Evolutionary conservation across 2,113 vertebrate genomes (phyloP), one percentile per base, ranked within the genome.

Genomic region (Equus przewalskii): DNA sequence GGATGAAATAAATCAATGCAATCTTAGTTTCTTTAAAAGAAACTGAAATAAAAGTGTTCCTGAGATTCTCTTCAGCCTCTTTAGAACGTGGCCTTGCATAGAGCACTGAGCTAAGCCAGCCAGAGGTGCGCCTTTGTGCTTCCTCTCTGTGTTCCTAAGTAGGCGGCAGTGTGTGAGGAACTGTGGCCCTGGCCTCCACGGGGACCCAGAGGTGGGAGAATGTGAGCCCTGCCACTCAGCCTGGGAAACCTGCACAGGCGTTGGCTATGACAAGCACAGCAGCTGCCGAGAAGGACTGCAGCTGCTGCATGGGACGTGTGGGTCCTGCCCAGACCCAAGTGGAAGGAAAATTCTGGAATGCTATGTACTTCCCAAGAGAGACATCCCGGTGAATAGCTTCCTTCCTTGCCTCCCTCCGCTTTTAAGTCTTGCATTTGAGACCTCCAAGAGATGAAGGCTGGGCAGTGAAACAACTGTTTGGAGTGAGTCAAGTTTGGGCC

Each of bases 191-290:
- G 99, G 99, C n/a, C 99, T 99, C 98, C 99, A 99, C 0, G 60
- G 98, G 2, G 98, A 99, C 88, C 87, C 98, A 24, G 98, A 98
- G 69, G 97, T 75, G 24, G 98, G 91, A 83, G 99, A 99, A 36
- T 99, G 99, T 0, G 99, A 99, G 93, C 97, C 98, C 13, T 99
- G 99, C 97, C 99, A 99, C 36, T 96, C 21, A 6, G 85, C 94
- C 91, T 99, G 99, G 70, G 92, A 90, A 4, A 98, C 99, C 0
- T 99, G 99, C 56, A 97, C 96, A 1, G 99, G 99, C 26, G 98
- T 98, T 3, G 97, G 67, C 24, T 95, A 92, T 9, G 54, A 99
- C 0, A 98, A 99, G 91, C 99, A 99, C 26, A 99, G 99, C 95
- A 97, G 98, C 3, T 99, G 99, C 92, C 95, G 87, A 80, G 96